Evolutionary conservation across 2,888 invertebrate genomes (phyloP).

Genomic region (Phoenoteleia sp.): DNA sequence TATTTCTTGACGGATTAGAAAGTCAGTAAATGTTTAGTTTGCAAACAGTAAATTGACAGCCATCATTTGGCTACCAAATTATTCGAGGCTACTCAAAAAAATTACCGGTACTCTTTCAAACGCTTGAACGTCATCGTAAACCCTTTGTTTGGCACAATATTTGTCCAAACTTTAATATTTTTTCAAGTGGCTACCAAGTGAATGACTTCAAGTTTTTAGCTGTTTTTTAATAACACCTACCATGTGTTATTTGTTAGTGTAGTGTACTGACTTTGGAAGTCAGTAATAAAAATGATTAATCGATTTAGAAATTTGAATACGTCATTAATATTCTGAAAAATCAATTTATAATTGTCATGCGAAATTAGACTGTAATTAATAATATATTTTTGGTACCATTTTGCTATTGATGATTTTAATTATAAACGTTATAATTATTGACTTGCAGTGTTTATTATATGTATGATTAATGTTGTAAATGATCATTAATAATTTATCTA

Average conservation of each 20-base stretch:
- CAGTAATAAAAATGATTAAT: too few relatives aligned
- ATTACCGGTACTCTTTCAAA: not conserved
- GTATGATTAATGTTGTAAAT: too few relatives aligned
- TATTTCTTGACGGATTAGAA: constrained; percentile 17
- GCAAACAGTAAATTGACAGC: constrained; percentile 26
- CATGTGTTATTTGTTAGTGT: not conserved
- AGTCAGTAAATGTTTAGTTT: constrained; percentile 40
- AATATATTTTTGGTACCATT: too few relatives aligned
- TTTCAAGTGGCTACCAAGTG: constrained; percentile 24
- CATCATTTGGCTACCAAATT: constrained; percentile 10
- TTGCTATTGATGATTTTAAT: too few relatives aligned
- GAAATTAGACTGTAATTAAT: too few relatives aligned
- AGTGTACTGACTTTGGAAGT: too few relatives aligned
- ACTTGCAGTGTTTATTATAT: too few relatives aligned
- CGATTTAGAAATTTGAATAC: too few relatives aligned
- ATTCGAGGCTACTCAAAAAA: constrained; percentile 34
- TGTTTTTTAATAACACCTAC: constrained; percentile 43
- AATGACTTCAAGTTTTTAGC: constrained; percentile 15
- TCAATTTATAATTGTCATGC: too few relatives aligned
- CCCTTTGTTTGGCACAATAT: constrained; percentile 57
- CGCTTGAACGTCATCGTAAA: constrained; percentile 20
- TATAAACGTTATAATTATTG: too few relatives aligned
- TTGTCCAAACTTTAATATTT: constrained; percentile 47
- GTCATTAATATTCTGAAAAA: too few relatives aligned
- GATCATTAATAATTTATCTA: too few relatives aligned